Conservation (phyloP, 2,797 vertebrate species). For the Craterocephalus amniculus region DNA sequence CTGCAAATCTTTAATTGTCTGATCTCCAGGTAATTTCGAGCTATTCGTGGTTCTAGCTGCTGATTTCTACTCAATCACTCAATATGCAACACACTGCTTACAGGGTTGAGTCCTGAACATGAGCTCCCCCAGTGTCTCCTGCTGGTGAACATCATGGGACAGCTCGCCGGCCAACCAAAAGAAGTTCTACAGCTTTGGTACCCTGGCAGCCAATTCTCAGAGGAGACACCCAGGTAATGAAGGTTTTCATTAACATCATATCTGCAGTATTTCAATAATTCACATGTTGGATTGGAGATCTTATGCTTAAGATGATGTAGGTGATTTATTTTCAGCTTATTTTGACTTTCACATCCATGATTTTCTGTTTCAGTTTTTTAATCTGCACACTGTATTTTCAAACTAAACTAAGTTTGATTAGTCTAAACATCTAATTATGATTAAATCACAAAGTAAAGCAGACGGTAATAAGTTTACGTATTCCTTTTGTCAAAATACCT, state of each 20-base stretch:
- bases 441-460: too few species aligned
- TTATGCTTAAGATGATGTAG: not conserved
- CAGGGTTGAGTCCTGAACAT: slow-evolving; percentile 84
- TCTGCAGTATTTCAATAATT: not conserved
- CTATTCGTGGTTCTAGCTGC: not conserved
- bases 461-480: too few species aligned
- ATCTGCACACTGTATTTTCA: not conserved
- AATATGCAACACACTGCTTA: slow-evolving; percentile 3
- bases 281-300: not conserved
- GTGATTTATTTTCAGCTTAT: too few species aligned
- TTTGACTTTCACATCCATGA: too few species aligned
- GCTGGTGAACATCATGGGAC: slow-evolving; percentile 85
- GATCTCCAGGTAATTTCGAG: too few species aligned
- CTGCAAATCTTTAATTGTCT: too few species aligned
- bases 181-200: slow-evolving; percentile 88
- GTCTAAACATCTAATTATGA: too few species aligned
- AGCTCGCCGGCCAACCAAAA: slow-evolving; percentile 84
- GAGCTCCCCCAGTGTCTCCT: slow-evolving; percentile 89
- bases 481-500: too few species aligned
- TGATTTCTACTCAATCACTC: not conserved
- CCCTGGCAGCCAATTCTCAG: slow-evolving; percentile 78
- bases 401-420: too few species aligned
- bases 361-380: not conserved
- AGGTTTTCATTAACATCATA: not conserved
- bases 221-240: slow-evolving; percentile 78